A percentile compares a stretch with the other conserved stretches of the same genome.
phyloP scores from a whole-genome alignment of 2,888 invertebrate genomes.

The Sipha maydis region DNA sequence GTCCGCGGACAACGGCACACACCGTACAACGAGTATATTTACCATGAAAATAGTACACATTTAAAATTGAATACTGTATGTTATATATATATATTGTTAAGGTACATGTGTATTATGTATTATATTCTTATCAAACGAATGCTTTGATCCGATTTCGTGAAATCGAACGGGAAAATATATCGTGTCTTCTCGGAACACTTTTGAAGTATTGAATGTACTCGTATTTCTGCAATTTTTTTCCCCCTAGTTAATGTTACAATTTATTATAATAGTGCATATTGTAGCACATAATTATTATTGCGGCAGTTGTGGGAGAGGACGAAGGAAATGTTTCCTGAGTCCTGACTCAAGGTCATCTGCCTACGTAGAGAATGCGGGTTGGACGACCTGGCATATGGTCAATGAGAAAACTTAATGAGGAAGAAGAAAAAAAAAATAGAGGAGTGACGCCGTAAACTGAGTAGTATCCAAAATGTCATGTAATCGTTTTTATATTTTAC shows the following conservation, averaged over 20 bases:
- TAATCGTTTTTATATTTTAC: neutral
- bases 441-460: neutral
- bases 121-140: neutral
- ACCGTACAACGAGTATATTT: neutral
- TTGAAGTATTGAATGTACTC: neutral
- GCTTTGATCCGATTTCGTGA: neutral
- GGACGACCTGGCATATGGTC: slow-evolving; percentile 19
- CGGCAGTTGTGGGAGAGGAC: neutral
- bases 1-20: neutral
- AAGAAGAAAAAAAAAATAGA: neutral
- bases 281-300: neutral
- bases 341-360: slow-evolving; percentile 22
- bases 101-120: neutral
- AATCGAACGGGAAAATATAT: neutral
- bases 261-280: neutral
- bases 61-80: neutral
- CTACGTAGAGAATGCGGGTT: slow-evolving; percentile 29
- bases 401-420: neutral
- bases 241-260: neutral
- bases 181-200: neutral
- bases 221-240: too few species aligned
- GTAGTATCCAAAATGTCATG: slow-evolving; percentile 12
- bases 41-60: neutral
- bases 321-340: neutral
- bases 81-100: too few species aligned